A percentile compares a stretch with the other conserved stretches of the same genome.
Conservation (phyloP, 1,140 invertebrate species). For the Ceratina japonica region DNA sequence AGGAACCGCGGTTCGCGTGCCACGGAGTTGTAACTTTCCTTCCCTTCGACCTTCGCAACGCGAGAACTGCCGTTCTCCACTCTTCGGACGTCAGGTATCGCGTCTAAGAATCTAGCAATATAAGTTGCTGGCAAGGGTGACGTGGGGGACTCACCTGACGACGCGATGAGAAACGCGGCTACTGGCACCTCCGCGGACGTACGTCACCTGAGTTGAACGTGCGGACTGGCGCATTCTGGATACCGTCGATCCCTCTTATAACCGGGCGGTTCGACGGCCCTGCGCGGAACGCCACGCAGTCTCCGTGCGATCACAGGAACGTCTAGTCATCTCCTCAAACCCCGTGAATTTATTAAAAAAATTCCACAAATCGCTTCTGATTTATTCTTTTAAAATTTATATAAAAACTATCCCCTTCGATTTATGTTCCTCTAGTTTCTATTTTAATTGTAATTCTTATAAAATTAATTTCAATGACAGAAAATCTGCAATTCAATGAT, state of each 20-base stretch:
- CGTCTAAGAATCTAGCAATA: no score
- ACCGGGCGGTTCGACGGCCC: slow-evolving; percentile 56
- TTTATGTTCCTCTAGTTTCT: no score
- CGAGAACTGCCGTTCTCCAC: no score
- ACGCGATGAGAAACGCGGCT: background rate
- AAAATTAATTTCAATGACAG: no score
- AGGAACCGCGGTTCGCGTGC: background rate
- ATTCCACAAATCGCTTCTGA: background rate
- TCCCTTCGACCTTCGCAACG: background rate
- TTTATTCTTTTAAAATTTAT: background rate
- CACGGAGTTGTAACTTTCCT: background rate
- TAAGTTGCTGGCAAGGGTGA: no score
- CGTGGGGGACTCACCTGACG: slow-evolving; percentile 55
- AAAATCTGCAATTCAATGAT: no score
- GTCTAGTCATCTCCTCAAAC: background rate
- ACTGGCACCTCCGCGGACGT: slow-evolving; percentile 50
- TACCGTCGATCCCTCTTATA: slow-evolving; percentile 67
- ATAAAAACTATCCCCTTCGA: background rate
- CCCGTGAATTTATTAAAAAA: background rate
- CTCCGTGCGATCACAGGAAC: slow-evolving; percentile 33
- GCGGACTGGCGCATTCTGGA: slow-evolving; percentile 63
- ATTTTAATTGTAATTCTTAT: background rate
- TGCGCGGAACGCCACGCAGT: slow-evolving; percentile 63
- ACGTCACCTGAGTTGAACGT: slow-evolving; percentile 57
- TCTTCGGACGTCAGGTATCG: no score